Percentiles rank a stretch among this genome's conserved stretches.
These are phyloP conservation scores for Eilema sororculum DNA, from an alignment of 2,888 invertebrate species.

Conservation along the genomic window DNA sequence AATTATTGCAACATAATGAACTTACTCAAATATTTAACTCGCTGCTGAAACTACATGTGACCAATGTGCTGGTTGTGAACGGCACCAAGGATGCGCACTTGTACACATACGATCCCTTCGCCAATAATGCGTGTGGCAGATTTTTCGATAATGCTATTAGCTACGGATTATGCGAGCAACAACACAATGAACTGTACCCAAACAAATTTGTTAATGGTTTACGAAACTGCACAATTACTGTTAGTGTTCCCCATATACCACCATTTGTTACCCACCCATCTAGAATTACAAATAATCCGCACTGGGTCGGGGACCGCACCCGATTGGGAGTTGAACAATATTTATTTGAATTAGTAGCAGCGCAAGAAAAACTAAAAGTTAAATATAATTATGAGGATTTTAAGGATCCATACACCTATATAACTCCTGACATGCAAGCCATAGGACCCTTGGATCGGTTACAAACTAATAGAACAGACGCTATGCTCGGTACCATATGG, in stretches of 20 bases:
- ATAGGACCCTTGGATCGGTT: slow-evolving; percentile 25
- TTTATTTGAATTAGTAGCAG: slow-evolving; percentile 26
- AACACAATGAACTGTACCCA: slow-evolving; percentile 48
- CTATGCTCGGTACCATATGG: slow-evolving; percentile 22
- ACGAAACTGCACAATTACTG: slow-evolving; percentile 59
- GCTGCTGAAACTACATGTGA: slow-evolving; percentile 53
- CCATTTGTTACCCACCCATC: slow-evolving; percentile 58
- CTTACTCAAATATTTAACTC: slow-evolving; percentile 56
- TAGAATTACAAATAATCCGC: neutral
- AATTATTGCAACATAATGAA: slow-evolving; percentile 32
- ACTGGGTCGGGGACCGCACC: too few species aligned
- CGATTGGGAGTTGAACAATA: slow-evolving; percentile 31
- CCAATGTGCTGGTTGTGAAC: slow-evolving; percentile 59
- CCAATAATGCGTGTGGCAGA: slow-evolving; percentile 67
- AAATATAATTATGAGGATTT: slow-evolving; percentile 15
- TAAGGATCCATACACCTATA: slow-evolving; percentile 2
- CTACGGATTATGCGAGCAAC: slow-evolving; percentile 58
- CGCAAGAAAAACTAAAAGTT: slow-evolving; percentile 29
- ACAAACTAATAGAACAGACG: slow-evolving; percentile 31
- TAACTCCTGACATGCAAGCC: slow-evolving; percentile 25
- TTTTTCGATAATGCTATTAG: slow-evolving; percentile 57
- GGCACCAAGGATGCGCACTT: slow-evolving; percentile 53
- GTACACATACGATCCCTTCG: slow-evolving; percentile 68
- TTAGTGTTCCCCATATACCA: slow-evolving; percentile 58
- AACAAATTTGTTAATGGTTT: slow-evolving; percentile 57